Conservation (phyloP, 2,797 vertebrate genomes). For the Anabacerthia variegaticeps region DNA sequence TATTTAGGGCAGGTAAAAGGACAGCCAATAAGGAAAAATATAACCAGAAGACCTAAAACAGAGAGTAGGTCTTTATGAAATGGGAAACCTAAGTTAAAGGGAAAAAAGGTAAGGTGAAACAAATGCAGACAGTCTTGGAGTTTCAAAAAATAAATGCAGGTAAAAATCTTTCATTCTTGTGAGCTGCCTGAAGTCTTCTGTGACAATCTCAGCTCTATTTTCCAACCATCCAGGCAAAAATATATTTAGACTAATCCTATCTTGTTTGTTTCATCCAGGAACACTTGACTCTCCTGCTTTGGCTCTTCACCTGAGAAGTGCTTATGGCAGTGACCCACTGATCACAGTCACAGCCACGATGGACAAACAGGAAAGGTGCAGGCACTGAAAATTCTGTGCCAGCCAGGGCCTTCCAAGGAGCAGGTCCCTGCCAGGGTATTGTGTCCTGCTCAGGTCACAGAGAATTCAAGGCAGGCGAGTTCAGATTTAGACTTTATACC, state of each 20-base stretch:
- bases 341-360: rapidly evolving
- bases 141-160: background rate
- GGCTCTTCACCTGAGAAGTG: background rate
- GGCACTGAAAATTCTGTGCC: background rate
- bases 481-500: background rate
- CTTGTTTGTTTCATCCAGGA: background rate
- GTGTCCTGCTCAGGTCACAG: background rate
- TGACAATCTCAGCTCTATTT: background rate
- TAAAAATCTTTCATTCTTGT: background rate
- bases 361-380: background rate
- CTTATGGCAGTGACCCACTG: background rate
- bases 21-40: background rate
- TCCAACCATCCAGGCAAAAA: background rate
- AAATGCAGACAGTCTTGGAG: background rate
- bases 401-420: background rate
- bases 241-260: background rate
- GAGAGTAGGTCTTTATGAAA: background rate
- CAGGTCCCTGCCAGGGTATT: background rate
- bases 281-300: background rate
- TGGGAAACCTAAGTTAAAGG: background rate
- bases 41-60: background rate
- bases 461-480: background rate
- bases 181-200: background rate
- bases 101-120: background rate
- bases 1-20: background rate